Conservation (phyloP, 1,140 invertebrate genomes). For the Wiebesia pumilae region DNA sequence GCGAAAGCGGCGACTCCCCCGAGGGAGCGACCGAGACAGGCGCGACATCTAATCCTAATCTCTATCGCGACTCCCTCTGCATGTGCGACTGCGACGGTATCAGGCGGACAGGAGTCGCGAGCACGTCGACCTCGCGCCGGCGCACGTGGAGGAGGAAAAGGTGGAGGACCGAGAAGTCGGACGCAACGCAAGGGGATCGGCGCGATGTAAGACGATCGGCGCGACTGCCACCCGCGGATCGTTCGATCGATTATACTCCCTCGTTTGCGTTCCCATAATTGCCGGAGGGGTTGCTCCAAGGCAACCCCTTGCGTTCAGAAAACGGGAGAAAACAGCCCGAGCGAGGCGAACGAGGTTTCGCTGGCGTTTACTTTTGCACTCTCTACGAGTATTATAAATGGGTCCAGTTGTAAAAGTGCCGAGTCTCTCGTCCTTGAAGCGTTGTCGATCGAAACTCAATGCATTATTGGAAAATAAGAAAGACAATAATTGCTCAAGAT, state of each 20-base stretch:
- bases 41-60: constrained; percentile 53
- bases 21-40: constrained; percentile 6
- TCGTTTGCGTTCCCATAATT: background rate
- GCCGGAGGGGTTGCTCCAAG: background rate
- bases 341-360: too few species aligned
- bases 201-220: constrained; percentile 1
- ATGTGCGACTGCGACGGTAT: constrained; percentile 54
- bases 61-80: constrained; percentile 59
- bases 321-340: too few species aligned
- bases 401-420: too few species aligned
- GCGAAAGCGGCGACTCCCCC: constrained; percentile 1
- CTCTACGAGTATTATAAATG: too few species aligned
- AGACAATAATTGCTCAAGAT: too few species aligned
- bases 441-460: too few species aligned
- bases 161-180: background rate
- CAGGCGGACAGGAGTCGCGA: constrained; percentile 52
- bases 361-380: too few species aligned
- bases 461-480: too few species aligned
- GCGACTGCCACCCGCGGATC: background rate
- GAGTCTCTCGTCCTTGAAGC: too few species aligned
- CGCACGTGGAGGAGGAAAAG: background rate
- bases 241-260: background rate
- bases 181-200: background rate
- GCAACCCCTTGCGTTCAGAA: background rate
- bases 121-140: constrained; percentile 11